phyloP scores from a whole-genome alignment of 2,888 invertebrate species.

The Drosophila stalkeri region DNA sequence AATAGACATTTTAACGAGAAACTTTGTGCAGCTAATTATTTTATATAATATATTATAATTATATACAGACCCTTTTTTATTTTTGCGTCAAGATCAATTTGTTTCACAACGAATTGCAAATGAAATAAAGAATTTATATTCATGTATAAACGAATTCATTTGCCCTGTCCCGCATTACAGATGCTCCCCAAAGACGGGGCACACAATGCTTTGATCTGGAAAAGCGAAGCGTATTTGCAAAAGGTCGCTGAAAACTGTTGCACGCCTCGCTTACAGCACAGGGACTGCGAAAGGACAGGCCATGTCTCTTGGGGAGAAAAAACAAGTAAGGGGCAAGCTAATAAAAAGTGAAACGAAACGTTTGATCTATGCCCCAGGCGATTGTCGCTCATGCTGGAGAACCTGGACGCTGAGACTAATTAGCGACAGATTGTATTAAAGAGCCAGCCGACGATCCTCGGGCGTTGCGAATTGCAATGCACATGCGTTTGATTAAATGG shows the following conservation, averaged over 20 bases:
- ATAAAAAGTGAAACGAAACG: constrained; percentile 5
- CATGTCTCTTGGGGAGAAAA: constrained; percentile 1
- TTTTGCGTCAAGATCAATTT: constrained; percentile 3
- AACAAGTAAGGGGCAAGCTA: neutral
- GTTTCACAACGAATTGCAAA: neutral
- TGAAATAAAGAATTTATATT: neutral
- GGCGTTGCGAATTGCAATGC: constrained; percentile 30
- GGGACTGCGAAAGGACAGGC: neutral
- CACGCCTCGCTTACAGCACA: constrained; percentile 5
- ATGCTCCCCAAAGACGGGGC: constrained; percentile 5
- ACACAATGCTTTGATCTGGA: constrained; percentile 48
- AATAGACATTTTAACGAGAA: too few relatives aligned
- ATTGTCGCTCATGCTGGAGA: too few relatives aligned
- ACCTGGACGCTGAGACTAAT: constrained; percentile 52
- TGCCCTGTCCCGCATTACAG: neutral
- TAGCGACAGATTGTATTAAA: constrained; percentile 37
- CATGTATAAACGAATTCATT: neutral
- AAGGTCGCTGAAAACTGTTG: constrained; percentile 2
- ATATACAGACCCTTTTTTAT: neutral
- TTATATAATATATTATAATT: too few relatives aligned
- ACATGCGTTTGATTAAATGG: constrained; percentile 70
- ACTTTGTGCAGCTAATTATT: too few relatives aligned
- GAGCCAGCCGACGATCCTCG: constrained; percentile 1
- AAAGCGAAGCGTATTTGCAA: constrained; percentile 3
- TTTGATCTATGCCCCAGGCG: constrained; percentile 65